These are phyloP conservation scores for Dendrolimus pini DNA, from an alignment of 2,888 invertebrate species.

Conservation along the genomic window DNA sequence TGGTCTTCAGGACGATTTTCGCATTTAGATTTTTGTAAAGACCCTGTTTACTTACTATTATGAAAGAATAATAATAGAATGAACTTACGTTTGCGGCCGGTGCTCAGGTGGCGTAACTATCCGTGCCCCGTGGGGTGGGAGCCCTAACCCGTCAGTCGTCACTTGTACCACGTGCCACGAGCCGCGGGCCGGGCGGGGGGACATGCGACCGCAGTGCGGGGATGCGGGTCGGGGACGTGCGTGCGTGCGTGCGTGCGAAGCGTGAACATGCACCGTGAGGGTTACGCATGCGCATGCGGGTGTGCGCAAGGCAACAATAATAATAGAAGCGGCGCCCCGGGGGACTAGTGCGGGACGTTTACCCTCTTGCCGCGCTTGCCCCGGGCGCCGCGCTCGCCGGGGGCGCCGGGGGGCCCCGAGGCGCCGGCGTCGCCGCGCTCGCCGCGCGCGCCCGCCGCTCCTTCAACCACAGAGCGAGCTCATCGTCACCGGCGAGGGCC, in stretches of 20 bases:
- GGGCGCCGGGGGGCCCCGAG: constrained; percentile 83
- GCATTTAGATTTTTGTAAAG: too few species aligned
- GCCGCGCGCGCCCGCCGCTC: constrained; percentile 81
- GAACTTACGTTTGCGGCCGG: not conserved
- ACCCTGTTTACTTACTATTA: too few species aligned
- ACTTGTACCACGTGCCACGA: constrained; percentile 44
- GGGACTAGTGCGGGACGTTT: constrained; percentile 41
- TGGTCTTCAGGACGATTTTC: too few species aligned
- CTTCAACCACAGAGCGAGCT: constrained; percentile 52
- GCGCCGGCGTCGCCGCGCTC: constrained; percentile 89
- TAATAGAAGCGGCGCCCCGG: constrained; percentile 3
- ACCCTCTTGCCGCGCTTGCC: constrained; percentile 97
- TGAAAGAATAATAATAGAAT: not conserved
- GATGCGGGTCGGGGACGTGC: constrained; percentile 1
- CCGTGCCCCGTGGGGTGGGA: not conserved
- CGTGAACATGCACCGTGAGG: too few species aligned
- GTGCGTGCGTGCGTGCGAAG: too few species aligned
- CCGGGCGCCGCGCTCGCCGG: constrained; percentile 92
- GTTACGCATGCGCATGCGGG: too few species aligned
- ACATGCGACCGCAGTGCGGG: constrained; percentile 13
- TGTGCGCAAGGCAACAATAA: too few species aligned
- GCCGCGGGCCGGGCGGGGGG: constrained; percentile 12
- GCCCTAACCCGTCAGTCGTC: constrained; percentile 27
- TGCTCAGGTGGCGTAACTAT: not conserved
- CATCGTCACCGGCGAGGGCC: constrained; percentile 13